A percentile compares a stretch with the other conserved stretches of the same genome.
phyloP scores from a whole-genome alignment of 2,888 invertebrate species.

The Agonopterix subpropinquella region DNA sequence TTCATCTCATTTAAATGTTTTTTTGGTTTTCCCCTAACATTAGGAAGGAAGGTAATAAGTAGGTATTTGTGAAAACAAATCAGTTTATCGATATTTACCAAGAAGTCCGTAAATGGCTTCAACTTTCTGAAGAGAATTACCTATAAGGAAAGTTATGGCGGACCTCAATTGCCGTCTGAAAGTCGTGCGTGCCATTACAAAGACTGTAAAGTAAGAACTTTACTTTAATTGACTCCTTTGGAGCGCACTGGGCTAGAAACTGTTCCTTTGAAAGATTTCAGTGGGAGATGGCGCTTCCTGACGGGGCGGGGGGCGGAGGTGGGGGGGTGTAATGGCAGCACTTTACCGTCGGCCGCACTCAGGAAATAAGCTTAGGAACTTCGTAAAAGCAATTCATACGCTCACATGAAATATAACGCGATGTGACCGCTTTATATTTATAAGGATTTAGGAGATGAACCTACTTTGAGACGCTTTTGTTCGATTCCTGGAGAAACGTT shows the following conservation, averaged over 20 bases:
- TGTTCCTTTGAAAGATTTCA: conserved; percentile 57
- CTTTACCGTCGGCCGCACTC: conserved; percentile 67
- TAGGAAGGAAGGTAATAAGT: too few species aligned
- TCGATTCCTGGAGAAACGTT: neutral
- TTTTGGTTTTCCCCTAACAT: too few species aligned
- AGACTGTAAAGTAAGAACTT: conserved; percentile 4
- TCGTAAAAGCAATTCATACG: conserved; percentile 71
- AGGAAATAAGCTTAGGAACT: conserved; percentile 75
- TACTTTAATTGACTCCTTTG: conserved; percentile 50
- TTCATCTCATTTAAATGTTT: too few species aligned
- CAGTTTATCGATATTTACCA: too few species aligned
- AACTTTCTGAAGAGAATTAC: too few species aligned
- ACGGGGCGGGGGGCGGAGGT: conserved; percentile 23
- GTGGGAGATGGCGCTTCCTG: conserved; percentile 30
- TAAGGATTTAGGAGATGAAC: conserved; percentile 64
- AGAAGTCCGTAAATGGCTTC: too few species aligned
- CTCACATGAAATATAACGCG: conserved; percentile 70
- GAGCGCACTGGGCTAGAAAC: conserved; percentile 55
- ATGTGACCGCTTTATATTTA: conserved; percentile 69
- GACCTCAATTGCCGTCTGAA: too few species aligned
- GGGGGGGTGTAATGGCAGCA: conserved; percentile 63
- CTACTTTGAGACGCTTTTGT: conserved; percentile 43
- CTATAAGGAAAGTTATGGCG: too few species aligned
- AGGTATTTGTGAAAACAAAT: too few species aligned
- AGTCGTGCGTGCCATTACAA: too few species aligned